Evolutionary conservation across 37 sponge, comb jelly and placozoan species (phyloP).

Genomic region (Axinella damicornis): DNA sequence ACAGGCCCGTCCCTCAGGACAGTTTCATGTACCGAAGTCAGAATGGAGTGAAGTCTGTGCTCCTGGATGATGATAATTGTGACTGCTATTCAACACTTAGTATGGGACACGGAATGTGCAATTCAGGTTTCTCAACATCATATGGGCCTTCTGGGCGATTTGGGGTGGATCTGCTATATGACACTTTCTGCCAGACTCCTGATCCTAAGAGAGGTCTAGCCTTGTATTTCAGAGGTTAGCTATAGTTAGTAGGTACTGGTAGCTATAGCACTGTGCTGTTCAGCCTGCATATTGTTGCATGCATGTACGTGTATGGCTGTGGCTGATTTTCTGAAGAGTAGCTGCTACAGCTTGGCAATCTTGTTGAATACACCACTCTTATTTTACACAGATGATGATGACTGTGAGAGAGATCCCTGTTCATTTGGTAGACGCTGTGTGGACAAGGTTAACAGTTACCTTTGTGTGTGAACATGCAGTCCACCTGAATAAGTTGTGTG

Average conservation of each 20-base stretch:
- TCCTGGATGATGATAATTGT: constrained; percentile 34
- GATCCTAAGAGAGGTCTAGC: constrained; percentile 10
- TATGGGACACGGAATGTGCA: constrained; percentile 18
- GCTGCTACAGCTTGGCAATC: too few relatives aligned
- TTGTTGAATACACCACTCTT: too few relatives aligned
- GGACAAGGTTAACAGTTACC: constrained; percentile 8
- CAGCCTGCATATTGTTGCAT: too few relatives aligned
- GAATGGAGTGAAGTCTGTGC: constrained; percentile 16
- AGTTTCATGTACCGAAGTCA: constrained; percentile 20
- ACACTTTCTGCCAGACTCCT: constrained; percentile 16
- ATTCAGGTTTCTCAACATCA: neutral
- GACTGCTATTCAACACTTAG: constrained; percentile 21
- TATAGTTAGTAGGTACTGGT: too few relatives aligned
- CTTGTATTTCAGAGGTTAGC: constrained; percentile 15
- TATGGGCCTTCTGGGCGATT: constrained; percentile 16
- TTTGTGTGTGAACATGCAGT: neutral
- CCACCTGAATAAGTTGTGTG: neutral
- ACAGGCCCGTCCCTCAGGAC: constrained; percentile 17
- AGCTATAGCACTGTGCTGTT: too few relatives aligned
- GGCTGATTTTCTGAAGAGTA: too few relatives aligned
- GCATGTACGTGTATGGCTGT: too few relatives aligned
- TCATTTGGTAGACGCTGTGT: neutral
- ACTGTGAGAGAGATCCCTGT: constrained; percentile 16
- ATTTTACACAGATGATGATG: constrained; percentile 37
- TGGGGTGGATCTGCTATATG: constrained; percentile 19